These are phyloP conservation scores for Scelioninae gen. 2 DNA, from an alignment of 2,888 invertebrate genomes.

Conservation along the genomic window DNA sequence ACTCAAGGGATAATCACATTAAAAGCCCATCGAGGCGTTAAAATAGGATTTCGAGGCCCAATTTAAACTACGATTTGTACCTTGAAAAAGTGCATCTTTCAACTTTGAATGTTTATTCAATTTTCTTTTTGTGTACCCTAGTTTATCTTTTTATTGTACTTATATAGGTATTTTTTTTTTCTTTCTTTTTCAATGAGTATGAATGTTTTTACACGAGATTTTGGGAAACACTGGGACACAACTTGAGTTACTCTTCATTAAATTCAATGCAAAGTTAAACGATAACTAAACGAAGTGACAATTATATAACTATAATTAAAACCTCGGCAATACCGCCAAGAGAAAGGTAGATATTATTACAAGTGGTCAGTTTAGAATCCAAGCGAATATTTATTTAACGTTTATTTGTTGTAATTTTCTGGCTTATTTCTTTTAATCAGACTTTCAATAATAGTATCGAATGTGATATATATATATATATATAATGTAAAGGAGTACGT, in stretches of 20 bases:
- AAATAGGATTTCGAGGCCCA: conserved; percentile 49
- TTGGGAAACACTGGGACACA: not conserved
- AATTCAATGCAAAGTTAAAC: conserved; percentile 13
- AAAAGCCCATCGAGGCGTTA: conserved; percentile 42
- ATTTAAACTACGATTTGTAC: conserved; percentile 30
- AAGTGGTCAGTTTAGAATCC: no score
- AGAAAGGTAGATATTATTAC: conserved; percentile 20
- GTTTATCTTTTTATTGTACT: conserved; percentile 5
- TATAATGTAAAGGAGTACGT: no score
- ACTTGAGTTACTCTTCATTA: conserved; percentile 26
- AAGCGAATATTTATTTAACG: no score
- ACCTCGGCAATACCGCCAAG: conserved; percentile 6
- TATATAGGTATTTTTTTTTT: no score
- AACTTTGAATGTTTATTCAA: no score
- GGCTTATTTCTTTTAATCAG: no score
- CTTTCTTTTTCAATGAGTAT: not conserved
- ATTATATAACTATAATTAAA: conserved; percentile 41
- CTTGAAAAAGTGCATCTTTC: conserved; percentile 23
- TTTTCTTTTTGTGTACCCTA: no score
- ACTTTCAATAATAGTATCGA: no score
- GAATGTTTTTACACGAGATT: not conserved
- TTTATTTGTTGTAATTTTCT: no score
- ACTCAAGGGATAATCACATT: conserved; percentile 48
- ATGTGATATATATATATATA: no score
- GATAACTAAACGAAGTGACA: conserved; percentile 36